These are phyloP conservation scores for Melanotaenia pygmaea DNA, from an alignment of 2,797 vertebrate genomes.

Conservation along the genomic window DNA sequence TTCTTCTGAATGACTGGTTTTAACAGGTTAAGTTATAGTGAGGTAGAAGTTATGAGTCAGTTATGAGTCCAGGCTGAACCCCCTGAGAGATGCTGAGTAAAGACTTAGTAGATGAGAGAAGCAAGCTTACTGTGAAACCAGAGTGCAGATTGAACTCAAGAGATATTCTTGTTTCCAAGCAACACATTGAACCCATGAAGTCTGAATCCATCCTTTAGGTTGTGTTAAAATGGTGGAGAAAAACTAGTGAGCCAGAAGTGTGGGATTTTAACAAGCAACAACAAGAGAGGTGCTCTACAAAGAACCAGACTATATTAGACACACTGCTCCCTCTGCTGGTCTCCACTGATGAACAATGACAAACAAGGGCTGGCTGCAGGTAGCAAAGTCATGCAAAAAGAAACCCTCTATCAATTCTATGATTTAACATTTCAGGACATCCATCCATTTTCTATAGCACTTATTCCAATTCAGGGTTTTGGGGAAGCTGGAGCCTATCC, in stretches of 20 bases:
- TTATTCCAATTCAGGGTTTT: not conserved
- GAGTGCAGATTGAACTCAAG: constrained; percentile 17
- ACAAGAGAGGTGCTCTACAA: constrained; percentile 14
- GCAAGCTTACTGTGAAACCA: constrained; percentile 29
- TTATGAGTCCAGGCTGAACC: constrained; percentile 17
- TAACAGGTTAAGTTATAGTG: constrained; percentile 34
- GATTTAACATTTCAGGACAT: too few species aligned
- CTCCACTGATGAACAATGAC: not conserved
- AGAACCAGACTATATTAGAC: constrained; percentile 7
- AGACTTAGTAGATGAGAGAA: constrained; percentile 32
- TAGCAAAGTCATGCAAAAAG: not conserved
- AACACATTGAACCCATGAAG: constrained; percentile 5
- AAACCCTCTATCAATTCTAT: too few species aligned
- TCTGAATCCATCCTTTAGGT: constrained; percentile 21
- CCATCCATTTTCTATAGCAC: too few species aligned
- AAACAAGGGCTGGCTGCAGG: not conserved
- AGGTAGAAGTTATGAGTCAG: constrained; percentile 10
- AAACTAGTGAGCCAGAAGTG: not conserved
- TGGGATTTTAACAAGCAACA: not conserved
- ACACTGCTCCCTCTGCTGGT: constrained; percentile 70
- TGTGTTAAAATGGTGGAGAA: not conserved
- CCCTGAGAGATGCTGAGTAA: constrained; percentile 12
- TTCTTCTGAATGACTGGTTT: constrained; percentile 28
- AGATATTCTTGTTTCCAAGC: not conserved
- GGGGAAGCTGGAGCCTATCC: too few species aligned